Evolutionary conservation across 2,797 vertebrate genomes (phyloP), one percentile per base, ranked within the genome.

Genomic region (Oryzias sinensis): DNA sequence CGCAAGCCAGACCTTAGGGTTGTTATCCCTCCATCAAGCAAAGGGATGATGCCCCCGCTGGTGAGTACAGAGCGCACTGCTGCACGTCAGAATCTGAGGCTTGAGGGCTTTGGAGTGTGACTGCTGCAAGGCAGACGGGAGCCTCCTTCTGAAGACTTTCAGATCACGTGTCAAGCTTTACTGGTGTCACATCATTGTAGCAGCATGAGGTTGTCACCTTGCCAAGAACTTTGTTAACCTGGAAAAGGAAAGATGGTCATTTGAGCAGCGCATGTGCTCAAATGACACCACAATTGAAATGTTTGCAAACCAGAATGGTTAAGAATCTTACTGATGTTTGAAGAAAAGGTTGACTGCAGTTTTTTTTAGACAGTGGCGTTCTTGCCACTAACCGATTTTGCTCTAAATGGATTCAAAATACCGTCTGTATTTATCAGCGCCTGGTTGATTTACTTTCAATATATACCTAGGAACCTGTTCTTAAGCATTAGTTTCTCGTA

Each of bases 41-140:
- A 99, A 91, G 94, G 95, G 83, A 95, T 97, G 95, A 98, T 99
- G 97, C 96, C 96, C 51, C 96, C 97, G 24, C 75, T 98, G 94
- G 97, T 99, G 90, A 93, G 94, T 92, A 75, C n/a, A 49, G 63
- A 81, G 52, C 74, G 82, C 71, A 37, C 59, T 53, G 20, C 71
- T 65, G 70, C 78, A 77, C 79, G 82, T 24, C 42, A 65, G 72
- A 27, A 51, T 62, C 56, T 53, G 52, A 50, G 57, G 62, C 70
- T 61, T 18, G 68, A 72, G 57, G 53, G 66, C 59, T 54, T 57
- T 60, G 48, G 66, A 56, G 74, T 72, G 33, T 51, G 63, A 74
- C 70, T 70, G 70, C 81, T 71, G 56, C 67, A 49, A 67, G 77
- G 72, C 57, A 49, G 49, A 82, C 42, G 40, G 14, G 18, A 59